Percentiles rank a stretch among this genome's conserved stretches.
Conservation (phyloP, 2,888 invertebrate species). For the Rhagium mordax region DNA sequence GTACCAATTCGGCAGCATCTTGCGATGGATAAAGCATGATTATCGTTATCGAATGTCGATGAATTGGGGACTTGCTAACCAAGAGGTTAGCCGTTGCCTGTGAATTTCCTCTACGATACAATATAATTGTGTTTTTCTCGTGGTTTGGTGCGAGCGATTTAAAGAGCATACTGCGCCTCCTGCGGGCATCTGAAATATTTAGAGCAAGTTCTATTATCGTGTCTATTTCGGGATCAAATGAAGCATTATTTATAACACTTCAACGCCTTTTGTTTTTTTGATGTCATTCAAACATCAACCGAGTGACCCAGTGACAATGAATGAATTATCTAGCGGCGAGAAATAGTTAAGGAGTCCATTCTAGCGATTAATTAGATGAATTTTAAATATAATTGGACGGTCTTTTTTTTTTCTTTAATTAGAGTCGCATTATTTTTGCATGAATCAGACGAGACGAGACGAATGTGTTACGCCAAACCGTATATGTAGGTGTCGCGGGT, state of each 20-base stretch:
- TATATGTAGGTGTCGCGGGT: background rate
- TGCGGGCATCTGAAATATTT: constrained; percentile 9
- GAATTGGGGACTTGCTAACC: no score
- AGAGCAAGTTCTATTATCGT: constrained; percentile 11
- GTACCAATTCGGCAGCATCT: no score
- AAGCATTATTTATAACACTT: constrained; percentile 15
- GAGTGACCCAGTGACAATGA: background rate
- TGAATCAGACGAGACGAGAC: background rate
- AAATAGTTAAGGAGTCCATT: background rate
- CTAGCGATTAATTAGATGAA: background rate
- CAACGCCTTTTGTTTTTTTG: constrained; percentile 4
- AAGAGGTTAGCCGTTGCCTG: no score
- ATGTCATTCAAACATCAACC: constrained; percentile 6
- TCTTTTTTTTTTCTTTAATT: background rate
- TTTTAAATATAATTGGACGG: constrained; percentile 14
- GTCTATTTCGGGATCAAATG: constrained; percentile 15
- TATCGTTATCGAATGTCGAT: no score
- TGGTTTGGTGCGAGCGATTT: no score
- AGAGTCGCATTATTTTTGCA: background rate
- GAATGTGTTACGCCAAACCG: background rate
- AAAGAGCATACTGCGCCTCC: background rate
- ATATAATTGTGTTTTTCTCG: no score
- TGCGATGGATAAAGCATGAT: no score
- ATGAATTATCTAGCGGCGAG: no score
- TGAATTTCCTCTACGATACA: no score